Base-by-base conservation (phyloP, 2,888 invertebrate species). In the Lydus trimaculatus region DNA sequence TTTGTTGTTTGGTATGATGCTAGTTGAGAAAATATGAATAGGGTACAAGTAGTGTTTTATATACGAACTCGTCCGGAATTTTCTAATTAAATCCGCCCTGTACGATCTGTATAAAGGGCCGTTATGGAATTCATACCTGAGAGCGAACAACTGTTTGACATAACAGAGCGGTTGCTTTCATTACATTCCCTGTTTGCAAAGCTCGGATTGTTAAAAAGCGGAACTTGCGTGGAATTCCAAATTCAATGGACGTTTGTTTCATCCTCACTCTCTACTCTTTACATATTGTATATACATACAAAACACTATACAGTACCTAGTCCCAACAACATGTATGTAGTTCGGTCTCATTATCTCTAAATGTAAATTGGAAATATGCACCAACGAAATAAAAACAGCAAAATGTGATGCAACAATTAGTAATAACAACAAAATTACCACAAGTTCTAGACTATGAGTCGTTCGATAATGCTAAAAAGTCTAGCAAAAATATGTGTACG, bases 121-220 rank as follows among this genome's bases (percentile, higher is more conserved):
- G 82, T 81, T 81, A 81, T 81, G 82, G 82, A 82, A 82, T 82
- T 82, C 82, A 83, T 83, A 82, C 82, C 82, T 83, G 82, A 81
- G 79, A 82, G 82, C 79, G 79, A 82, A 82, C 82, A 83, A 82
- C 81, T 82, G 82, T 81, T 82, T 81, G 83, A 83, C 82, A 83
- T 82, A 81, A 79, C 81, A 80, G 76, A 75, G 81, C 80, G 80
- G 81, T 79, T 77, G 80, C 78, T 82, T 81, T 81, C 81, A 80
- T 81, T 81, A 76, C 81, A 81, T 81, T 82, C 82, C 80, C 77
- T 77, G 80, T 80, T 80, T 81, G 78, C 76, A 75, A 72, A 81
- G 79, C 80, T 73, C 77, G 80, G 81, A 81, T 81, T 81, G 80
- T 80, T 81, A 80, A 81, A 81, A 81, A 81, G 79, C 79, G 74